These are phyloP conservation scores for Melanostoma mellinum DNA, from an alignment of 2,888 invertebrate species.

Conservation along the genomic window DNA sequence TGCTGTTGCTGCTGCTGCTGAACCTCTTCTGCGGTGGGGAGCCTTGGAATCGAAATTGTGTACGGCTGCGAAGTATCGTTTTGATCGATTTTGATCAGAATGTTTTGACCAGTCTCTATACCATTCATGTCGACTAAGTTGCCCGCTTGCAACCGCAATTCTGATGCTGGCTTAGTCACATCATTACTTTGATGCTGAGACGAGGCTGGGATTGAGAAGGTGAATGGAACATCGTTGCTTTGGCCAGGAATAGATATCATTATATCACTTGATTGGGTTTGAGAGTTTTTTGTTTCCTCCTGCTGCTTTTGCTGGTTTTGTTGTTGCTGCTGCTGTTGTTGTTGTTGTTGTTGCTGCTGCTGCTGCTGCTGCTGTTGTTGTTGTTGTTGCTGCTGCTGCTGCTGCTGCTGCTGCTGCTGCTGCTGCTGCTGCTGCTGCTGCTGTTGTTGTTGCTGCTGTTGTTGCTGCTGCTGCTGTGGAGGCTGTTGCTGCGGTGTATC, in stretches of 20 bases:
- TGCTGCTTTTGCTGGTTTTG: constrained; percentile 62
- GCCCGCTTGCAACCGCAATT: constrained; percentile 45
- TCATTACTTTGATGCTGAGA: constrained; percentile 60
- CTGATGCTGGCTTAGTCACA: constrained; percentile 29
- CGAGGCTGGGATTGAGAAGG: constrained; percentile 81
- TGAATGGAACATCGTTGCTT: constrained; percentile 80
- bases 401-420: constrained; percentile 40
- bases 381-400: constrained; percentile 32
- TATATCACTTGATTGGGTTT: constrained; percentile 74
- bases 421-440: constrained; percentile 46
- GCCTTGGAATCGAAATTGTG: constrained; percentile 81
- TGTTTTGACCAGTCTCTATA: constrained; percentile 77
- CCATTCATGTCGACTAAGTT: constrained; percentile 64
- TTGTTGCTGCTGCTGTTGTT: constrained; percentile 42
- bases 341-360: constrained; percentile 36
- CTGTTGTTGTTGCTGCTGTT: constrained; percentile 51
- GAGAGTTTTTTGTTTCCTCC: constrained; percentile 53
- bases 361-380: constrained; percentile 39
- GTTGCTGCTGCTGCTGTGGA: constrained; percentile 45
- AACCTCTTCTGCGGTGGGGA: constrained; percentile 81
- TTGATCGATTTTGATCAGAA: constrained; percentile 82
- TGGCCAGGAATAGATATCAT: constrained; percentile 82
- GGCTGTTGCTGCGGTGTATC: constrained; percentile 53
- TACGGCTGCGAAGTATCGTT: constrained; percentile 80
- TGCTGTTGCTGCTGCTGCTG: constrained; percentile 72